Base-by-base conservation (phyloP, 2,888 invertebrate genomes). In the Erebia epiphron region DNA sequence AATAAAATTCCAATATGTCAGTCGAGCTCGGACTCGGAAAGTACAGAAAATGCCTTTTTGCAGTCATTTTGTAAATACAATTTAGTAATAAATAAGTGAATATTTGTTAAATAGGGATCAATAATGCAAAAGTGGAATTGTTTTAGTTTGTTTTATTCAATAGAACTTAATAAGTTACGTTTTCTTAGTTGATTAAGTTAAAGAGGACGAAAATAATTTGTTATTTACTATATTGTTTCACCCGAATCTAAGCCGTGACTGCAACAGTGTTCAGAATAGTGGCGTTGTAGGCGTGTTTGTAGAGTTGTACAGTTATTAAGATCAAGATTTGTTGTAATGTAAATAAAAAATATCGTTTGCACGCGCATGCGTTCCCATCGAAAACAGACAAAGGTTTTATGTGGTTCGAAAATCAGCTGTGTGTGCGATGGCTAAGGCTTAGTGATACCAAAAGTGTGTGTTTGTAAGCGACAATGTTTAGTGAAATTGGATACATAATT, bases 401-500 rank as follows among this genome's bases (percentile, higher is more conserved):
- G 92, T 91, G 89, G 85, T 90, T 92, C 91, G 91, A 85, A 89
- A 91, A 92, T 94, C 94, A 94, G 94, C 94, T 94, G 94, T 93
- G 87, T 86, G 87, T 92, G 94, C 91, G 85, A 94, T 94, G 94
- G 92, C 92, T 93, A 94, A 94, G 94, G 92, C 92, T 93, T 92
- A 90, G 90, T 91, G 89, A 86, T 88, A 86, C 80, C 80, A 86
- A 87, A 89, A 91, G 86, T 87, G 91, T 88, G 87, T 88, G 88
- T 85, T 87, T 84, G 79, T 82, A 86, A 88, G 88, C 88, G 86
- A 94, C 94, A 94, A 95, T 95, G 95, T 94, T 94, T 85, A 94
- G 94, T 94, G 94, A 94, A 92, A 94, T 94, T 93, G 94, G 94
- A 94, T 95, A 95, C 91, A 94, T 95, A 89, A 92, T 95, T 85